phyloP scores from a whole-genome alignment of 2,113 vertebrate species.

The Enhydra lutris region DNA sequence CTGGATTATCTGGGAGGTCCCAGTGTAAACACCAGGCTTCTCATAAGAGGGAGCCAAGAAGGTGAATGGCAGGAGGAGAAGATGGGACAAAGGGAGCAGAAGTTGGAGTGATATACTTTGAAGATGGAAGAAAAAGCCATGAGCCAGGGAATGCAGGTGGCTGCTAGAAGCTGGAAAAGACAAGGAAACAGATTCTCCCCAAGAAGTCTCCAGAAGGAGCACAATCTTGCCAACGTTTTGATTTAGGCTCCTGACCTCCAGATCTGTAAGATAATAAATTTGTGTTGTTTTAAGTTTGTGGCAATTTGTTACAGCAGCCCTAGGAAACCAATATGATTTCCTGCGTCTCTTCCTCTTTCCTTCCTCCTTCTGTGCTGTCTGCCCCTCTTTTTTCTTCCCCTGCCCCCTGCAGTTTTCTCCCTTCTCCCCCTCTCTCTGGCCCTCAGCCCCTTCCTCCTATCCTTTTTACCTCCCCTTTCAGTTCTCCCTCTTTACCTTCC shows the following conservation, averaged over 20 bases:
- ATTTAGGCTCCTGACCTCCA: neutral
- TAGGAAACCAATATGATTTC: neutral
- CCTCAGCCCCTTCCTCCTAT: neutral
- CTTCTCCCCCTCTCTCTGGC: neutral
- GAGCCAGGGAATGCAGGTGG: neutral
- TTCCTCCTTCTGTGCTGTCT: neutral
- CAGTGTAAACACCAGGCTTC: neutral
- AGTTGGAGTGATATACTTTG: neutral
- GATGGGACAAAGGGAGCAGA: neutral
- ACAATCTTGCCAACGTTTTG: neutral
- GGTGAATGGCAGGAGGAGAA: neutral
- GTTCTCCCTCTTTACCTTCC: neutral
- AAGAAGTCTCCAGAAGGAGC: neutral
- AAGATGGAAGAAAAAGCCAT: neutral
- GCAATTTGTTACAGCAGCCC: neutral
- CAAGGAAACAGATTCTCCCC: neutral
- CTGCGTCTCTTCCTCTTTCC: neutral
- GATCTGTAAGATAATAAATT: neutral
- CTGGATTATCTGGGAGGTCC: neutral
- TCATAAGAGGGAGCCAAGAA: neutral
- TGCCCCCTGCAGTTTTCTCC: too few species aligned
- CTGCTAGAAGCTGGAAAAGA: neutral
- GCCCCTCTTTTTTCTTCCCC: too few species aligned
- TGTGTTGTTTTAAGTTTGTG: neutral
- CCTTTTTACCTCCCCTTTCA: neutral